Evolutionary conservation across 2,888 invertebrate genomes (phyloP).

Genomic region (Plagiodera versicolora): DNA sequence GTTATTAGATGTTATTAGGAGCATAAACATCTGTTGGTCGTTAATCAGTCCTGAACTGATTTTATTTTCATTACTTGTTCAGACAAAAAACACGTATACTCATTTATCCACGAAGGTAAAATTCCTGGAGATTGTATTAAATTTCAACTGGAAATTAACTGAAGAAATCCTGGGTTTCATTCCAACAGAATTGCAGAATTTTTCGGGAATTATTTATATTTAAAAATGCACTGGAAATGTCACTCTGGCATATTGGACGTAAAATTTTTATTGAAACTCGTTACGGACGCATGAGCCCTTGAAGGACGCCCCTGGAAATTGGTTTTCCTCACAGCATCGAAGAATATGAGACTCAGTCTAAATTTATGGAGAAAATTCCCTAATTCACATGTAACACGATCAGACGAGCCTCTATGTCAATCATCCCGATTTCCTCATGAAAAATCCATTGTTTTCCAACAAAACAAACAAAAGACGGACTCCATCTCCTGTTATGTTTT

Average conservation of each 20-base stretch:
- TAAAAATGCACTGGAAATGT: too few species aligned
- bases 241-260: too few species aligned
- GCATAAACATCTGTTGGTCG: constrained; percentile 41
- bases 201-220: too few species aligned
- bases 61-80: constrained; percentile 24
- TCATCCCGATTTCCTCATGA: constrained; percentile 32
- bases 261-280: too few species aligned
- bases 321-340: too few species aligned
- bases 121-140: too few species aligned
- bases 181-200: too few species aligned
- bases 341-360: constrained; percentile 39
- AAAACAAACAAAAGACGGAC: constrained; percentile 26
- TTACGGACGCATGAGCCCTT: too few species aligned
- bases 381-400: constrained; percentile 35
- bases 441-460: constrained; percentile 26
- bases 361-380: constrained; percentile 38
- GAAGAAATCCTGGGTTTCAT: too few species aligned
- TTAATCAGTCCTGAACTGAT: constrained; percentile 39
- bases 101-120: constrained; percentile 1
- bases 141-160: too few species aligned
- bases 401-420: constrained; percentile 36
- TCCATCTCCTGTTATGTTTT: not conserved
- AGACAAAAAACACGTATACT: not conserved
- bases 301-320: too few species aligned
- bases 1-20: constrained; percentile 39